A percentile compares a stretch with the other conserved stretches of the same genome.
Evolutionary conservation across 2,888 invertebrate species (phyloP).

Genomic region (Rhorus exstirpatorius): DNA sequence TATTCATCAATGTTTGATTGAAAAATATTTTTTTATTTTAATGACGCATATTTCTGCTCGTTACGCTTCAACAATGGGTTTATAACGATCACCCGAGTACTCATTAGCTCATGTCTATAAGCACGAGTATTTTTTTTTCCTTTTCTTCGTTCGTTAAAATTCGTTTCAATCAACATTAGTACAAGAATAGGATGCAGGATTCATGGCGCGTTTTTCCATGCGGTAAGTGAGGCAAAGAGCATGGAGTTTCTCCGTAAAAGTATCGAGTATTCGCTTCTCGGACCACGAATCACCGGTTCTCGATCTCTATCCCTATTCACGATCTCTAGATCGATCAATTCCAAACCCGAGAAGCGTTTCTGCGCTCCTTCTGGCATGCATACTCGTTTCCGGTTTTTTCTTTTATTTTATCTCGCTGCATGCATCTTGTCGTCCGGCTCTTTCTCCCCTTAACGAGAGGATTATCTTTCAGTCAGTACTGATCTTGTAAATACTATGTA

Average conservation of each 20-base stretch:
- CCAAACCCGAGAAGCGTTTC: slow-evolving; percentile 10
- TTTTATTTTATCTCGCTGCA: neutral
- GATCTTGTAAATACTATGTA: no score
- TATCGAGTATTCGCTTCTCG: slow-evolving; percentile 1
- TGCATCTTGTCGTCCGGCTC: slow-evolving; percentile 22
- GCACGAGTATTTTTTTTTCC: no score
- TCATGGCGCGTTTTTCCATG: slow-evolving; percentile 1
- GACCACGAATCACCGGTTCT: slow-evolving; percentile 22
- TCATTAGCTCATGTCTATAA: no score
- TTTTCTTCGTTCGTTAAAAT: no score
- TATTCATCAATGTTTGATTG: no score
- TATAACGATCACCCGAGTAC: no score
- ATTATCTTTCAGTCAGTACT: neutral
- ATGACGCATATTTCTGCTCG: no score
- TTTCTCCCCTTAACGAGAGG: slow-evolving; percentile 49
- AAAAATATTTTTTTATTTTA: no score
- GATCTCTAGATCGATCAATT: slow-evolving; percentile 14
- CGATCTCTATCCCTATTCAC: slow-evolving; percentile 41
- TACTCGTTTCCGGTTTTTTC: slow-evolving; percentile 20
- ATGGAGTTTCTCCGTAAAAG: slow-evolving; percentile 31
- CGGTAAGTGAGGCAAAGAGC: slow-evolving; percentile 7
- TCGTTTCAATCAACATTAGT: neutral
- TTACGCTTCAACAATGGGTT: no score
- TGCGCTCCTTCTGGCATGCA: neutral
- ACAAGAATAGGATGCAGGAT: slow-evolving; percentile 20